A percentile compares a stretch with the other conserved stretches of the same genome.
Evolutionary conservation across 2,113 vertebrate genomes (phyloP).

Genomic region (Hippolais icterina): DNA sequence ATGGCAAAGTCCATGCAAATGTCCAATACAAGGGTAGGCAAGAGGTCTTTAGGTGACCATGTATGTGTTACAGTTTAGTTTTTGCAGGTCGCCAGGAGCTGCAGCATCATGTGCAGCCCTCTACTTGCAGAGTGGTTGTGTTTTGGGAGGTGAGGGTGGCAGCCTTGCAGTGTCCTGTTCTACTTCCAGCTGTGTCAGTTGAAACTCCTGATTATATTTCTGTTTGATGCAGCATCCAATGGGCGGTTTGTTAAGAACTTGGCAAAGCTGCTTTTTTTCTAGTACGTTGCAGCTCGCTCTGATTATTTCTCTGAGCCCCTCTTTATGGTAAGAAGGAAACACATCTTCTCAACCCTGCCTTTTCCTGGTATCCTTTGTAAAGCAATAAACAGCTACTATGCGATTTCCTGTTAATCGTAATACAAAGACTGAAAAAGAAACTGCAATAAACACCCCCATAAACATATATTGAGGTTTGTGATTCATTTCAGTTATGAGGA

Average conservation of each 20-base stretch:
- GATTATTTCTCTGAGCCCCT: not conserved
- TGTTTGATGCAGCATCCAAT: not conserved
- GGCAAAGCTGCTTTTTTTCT: not conserved
- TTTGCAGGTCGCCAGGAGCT: not conserved
- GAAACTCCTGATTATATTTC: not conserved
- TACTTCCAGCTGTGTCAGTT: not conserved
- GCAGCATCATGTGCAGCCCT: not conserved
- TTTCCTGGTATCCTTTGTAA: not conserved
- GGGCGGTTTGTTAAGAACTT: not conserved
- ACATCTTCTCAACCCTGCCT: not conserved
- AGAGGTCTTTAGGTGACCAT: not conserved
- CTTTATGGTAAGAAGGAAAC: not conserved
- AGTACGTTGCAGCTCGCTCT: not conserved
- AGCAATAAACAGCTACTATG: not conserved
- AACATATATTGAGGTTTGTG: not conserved
- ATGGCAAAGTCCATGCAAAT: not conserved
- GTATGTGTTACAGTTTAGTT: not conserved
- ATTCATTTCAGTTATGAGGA: not conserved
- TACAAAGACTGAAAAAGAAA: not conserved
- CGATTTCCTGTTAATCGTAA: not conserved
- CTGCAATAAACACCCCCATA: not conserved
- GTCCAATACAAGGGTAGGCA: fast-evolving
- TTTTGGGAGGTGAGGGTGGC: not conserved
- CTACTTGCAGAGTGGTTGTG: not conserved
- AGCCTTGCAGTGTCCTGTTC: not conserved